Percentiles rank a stretch among this genome's conserved stretches.
Conservation (phyloP, 2,888 invertebrate species). For the Entomobrya multifasciata region DNA sequence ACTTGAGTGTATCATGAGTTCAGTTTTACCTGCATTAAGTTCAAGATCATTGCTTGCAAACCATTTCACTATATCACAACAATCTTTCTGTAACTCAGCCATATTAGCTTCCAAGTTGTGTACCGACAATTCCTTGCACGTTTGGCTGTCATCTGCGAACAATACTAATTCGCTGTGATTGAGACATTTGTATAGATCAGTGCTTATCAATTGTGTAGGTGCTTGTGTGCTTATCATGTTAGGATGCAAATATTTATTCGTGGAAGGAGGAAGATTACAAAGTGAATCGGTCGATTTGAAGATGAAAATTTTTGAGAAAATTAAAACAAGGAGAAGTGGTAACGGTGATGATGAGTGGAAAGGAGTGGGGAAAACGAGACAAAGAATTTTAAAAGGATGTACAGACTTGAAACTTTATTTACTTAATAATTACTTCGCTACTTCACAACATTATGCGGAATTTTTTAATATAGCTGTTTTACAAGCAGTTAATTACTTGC, state of each 20-base stretch:
- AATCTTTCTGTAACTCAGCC: no score
- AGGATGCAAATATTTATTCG: not conserved
- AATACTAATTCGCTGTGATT: not conserved
- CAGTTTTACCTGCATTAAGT: no score
- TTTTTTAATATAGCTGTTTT: not conserved
- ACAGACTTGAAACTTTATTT: not conserved
- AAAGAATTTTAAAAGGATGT: not conserved
- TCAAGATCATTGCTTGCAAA: no score
- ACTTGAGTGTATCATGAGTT: no score
- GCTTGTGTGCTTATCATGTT: not conserved
- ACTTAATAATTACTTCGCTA: not conserved
- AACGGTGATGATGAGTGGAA: no score
- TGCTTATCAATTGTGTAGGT: not conserved
- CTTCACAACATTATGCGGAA: not conserved
- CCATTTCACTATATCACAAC: no score
- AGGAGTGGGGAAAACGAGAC: not conserved
- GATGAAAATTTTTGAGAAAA: no score
- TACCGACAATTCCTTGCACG: no score
- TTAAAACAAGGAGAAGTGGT: no score
- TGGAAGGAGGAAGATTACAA: not conserved
- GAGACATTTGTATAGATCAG: not conserved
- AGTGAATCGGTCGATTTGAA: not conserved
- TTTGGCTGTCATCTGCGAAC: slow-evolving; percentile 25
- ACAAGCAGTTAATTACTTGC: not conserved
- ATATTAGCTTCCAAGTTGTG: no score